Percentiles rank a stretch among this genome's conserved stretches.
These are phyloP conservation scores for Orbicella faveolata DNA, from an alignment of 64 coral and sea anemone genomes.

Conservation along the genomic window DNA sequence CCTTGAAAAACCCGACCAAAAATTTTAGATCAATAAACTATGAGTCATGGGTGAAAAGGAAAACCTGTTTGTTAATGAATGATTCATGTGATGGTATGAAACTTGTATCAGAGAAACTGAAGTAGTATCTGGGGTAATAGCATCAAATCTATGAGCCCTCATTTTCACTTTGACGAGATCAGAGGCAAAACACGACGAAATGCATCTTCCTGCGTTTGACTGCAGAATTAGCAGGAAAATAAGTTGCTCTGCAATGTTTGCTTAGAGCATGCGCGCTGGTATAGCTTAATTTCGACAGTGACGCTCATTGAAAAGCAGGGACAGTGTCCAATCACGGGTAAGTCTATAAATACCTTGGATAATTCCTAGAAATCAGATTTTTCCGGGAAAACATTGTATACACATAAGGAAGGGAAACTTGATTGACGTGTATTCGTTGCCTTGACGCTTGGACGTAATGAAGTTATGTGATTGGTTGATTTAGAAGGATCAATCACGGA, in stretches of 20 bases:
- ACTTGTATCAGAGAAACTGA: not conserved
- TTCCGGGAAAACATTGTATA: not conserved
- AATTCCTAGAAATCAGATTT: not conserved
- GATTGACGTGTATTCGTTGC: conserved; percentile 3
- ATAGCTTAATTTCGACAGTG: no score
- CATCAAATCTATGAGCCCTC: no score
- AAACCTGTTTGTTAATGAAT: conserved; percentile 8
- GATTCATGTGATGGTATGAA: not conserved
- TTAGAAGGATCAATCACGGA: not conserved
- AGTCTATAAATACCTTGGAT: not conserved
- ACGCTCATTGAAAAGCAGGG: no score
- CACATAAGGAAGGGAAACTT: not conserved
- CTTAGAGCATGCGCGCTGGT: not conserved
- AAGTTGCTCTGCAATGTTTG: not conserved
- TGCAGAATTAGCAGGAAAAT: conserved; percentile 15
- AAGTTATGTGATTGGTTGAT: not conserved
- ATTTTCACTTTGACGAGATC: no score
- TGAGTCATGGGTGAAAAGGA: conserved; percentile 11
- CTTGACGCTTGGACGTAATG: not conserved
- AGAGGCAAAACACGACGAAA: not conserved
- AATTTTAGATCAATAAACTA: not conserved
- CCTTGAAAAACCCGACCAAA: not conserved
- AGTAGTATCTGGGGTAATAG: not conserved
- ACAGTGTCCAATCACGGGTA: not conserved
- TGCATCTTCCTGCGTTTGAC: conserved; percentile 8